phyloP scores from a whole-genome alignment of 2,888 invertebrate species.

The Lasioglossum calceatum region DNA sequence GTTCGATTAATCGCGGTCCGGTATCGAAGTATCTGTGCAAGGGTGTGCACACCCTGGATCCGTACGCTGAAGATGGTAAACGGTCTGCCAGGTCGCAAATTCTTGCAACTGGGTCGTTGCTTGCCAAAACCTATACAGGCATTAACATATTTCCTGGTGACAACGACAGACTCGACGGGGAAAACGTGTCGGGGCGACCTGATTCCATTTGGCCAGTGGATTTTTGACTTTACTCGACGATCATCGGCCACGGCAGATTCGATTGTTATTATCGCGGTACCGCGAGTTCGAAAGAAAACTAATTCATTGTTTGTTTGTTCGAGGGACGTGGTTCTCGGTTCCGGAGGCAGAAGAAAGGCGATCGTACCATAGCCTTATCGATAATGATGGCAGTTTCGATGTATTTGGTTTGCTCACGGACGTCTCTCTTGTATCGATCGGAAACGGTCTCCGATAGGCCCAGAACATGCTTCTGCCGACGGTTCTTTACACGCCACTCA shows the following conservation, averaged over 20 bases:
- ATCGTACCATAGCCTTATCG: constrained; percentile 95
- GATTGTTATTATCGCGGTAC: neutral
- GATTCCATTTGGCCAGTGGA: neutral
- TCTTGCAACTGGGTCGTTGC: constrained; percentile 8
- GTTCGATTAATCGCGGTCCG: neutral
- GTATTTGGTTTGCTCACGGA: constrained; percentile 96
- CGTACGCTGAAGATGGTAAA: neutral
- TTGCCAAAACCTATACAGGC: neutral
- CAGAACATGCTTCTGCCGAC: constrained; percentile 87
- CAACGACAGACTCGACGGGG: neutral
- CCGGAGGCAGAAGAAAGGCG: neutral
- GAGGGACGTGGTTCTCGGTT: neutral
- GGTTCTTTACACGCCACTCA: constrained; percentile 90
- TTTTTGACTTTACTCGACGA: neutral
- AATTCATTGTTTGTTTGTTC: neutral
- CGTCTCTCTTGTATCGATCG: constrained; percentile 89
- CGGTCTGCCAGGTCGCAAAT: neutral
- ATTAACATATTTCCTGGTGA: constrained; percentile 59
- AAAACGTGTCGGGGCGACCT: neutral
- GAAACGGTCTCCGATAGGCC: constrained; percentile 80
- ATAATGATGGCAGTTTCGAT: constrained; percentile 98
- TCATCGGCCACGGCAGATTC: neutral
- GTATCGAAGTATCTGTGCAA: neutral
- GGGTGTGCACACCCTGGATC: neutral
- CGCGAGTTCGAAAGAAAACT: too few relatives aligned